Conservation (phyloP, 1,140 invertebrate genomes). For the Mamestra configurata region DNA sequence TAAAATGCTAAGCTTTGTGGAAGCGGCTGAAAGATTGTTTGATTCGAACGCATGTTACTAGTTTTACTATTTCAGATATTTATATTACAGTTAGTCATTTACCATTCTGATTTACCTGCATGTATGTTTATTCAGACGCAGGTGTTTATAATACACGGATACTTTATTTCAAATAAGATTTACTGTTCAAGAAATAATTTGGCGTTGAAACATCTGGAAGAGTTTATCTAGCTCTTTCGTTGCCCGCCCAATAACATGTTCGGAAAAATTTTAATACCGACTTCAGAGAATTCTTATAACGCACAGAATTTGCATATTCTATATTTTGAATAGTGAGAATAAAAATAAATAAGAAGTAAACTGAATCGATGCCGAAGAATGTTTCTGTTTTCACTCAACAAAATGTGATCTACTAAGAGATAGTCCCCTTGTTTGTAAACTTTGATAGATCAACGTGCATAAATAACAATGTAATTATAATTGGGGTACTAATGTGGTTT, state of each 20-base stretch:
- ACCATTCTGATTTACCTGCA: slow-evolving; percentile 84
- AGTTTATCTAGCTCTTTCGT: slow-evolving; percentile 66
- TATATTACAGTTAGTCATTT: slow-evolving; percentile 87
- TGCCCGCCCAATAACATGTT: slow-evolving; percentile 55
- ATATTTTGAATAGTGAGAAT: too few relatives aligned
- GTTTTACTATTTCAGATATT: slow-evolving; percentile 85
- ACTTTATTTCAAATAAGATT: slow-evolving; percentile 86
- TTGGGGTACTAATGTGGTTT: slow-evolving; percentile 81
- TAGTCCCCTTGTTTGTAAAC: slow-evolving; percentile 57
- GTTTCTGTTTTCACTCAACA: slow-evolving; percentile 7
- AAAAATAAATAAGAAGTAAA: not conserved
- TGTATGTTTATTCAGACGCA: slow-evolving; percentile 84
- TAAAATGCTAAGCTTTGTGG: slow-evolving; percentile 84
- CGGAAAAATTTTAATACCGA: slow-evolving; percentile 55
- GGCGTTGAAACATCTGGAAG: slow-evolving; percentile 77
- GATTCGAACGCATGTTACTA: slow-evolving; percentile 76
- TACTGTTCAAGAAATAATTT: slow-evolving; percentile 80
- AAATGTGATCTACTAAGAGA: slow-evolving; percentile 17
- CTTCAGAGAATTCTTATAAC: slow-evolving; percentile 52
- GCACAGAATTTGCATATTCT: not conserved
- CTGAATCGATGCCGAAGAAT: not conserved
- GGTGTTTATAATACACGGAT: slow-evolving; percentile 85
- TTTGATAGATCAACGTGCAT: slow-evolving; percentile 61
- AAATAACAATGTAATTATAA: slow-evolving; percentile 74
- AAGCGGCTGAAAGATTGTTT: slow-evolving; percentile 83